These are phyloP conservation scores for Cheilosia vulpina DNA, from an alignment of 2,888 invertebrate genomes.

Conservation along the genomic window DNA sequence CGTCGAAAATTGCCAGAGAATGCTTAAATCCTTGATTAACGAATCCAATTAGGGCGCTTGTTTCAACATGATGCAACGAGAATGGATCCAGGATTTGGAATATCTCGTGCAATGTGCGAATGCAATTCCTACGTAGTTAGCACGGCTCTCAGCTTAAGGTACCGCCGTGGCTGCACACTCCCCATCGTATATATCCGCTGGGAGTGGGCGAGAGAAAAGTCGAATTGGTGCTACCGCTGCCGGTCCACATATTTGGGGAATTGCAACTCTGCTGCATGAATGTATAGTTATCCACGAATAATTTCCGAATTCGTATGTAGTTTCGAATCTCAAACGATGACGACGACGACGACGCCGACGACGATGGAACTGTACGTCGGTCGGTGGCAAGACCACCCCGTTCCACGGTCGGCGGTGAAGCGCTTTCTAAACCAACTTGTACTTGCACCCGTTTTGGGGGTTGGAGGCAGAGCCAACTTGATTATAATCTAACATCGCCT, in stretches of 20 bases:
- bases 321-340: constrained; percentile 62
- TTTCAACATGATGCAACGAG: constrained; percentile 77
- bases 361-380: constrained; percentile 19
- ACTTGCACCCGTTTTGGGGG: constrained; percentile 46
- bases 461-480: constrained; percentile 69
- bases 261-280: constrained; percentile 46
- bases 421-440: constrained; percentile 69
- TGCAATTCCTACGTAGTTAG: constrained; percentile 72
- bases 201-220: constrained; percentile 54
- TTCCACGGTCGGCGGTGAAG: constrained; percentile 40
- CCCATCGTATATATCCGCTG: constrained; percentile 5
- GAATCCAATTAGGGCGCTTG: constrained; percentile 79
- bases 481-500: constrained; percentile 75
- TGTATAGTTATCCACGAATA: constrained; percentile 73
- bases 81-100: constrained; percentile 75
- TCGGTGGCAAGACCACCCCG: constrained; percentile 48
- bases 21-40: constrained; percentile 79
- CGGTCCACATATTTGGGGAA: too few relatives aligned
- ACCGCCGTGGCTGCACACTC: constrained; percentile 55
- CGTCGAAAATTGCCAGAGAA: constrained; percentile 78
- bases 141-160: constrained; percentile 67
- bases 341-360: not conserved
- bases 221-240: constrained; percentile 29
- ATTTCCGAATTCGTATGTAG: constrained; percentile 63
- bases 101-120: constrained; percentile 71